These are phyloP conservation scores for Drosophila nigricruria DNA, from an alignment of 2,888 invertebrate species.

Conservation along the genomic window DNA sequence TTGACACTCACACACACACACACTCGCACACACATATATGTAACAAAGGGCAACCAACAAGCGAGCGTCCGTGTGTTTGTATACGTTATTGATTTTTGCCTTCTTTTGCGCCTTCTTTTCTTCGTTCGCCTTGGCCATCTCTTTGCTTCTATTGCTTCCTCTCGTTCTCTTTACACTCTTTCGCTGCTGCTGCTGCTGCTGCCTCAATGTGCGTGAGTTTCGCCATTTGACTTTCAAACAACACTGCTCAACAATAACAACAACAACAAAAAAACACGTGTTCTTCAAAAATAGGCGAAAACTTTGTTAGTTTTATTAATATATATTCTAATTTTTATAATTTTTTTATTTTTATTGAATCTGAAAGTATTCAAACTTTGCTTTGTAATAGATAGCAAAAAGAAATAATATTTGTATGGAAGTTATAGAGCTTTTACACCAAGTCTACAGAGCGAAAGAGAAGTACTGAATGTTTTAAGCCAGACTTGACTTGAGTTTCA, in stretches of 20 bases:
- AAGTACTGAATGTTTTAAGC: too few species aligned
- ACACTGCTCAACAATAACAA: conserved; percentile 43
- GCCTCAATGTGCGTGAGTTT: conserved; percentile 70
- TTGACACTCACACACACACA: conserved; percentile 22
- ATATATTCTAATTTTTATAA: neutral
- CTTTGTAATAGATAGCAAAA: too few species aligned
- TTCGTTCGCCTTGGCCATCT: conserved; percentile 44
- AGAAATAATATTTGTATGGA: too few species aligned
- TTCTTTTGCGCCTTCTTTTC: conserved; percentile 63
- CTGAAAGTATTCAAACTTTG: too few species aligned
- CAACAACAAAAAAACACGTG: conserved; percentile 3
- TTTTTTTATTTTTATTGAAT: neutral
- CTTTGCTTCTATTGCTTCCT: neutral
- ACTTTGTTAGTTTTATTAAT: neutral
- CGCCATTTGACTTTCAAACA: conserved; percentile 56
- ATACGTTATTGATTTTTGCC: conserved; percentile 74
- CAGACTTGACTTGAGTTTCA: too few species aligned
- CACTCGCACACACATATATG: conserved; percentile 1
- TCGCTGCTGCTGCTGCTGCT: neutral
- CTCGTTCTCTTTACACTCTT: neutral
- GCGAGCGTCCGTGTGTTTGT: conserved; percentile 56
- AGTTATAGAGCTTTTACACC: too few species aligned
- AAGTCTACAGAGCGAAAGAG: too few species aligned
- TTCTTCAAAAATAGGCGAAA: neutral
- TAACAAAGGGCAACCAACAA: conserved; percentile 49